Base-by-base conservation (phyloP, 2,888 invertebrate species). In the Macrophya annulata region DNA sequence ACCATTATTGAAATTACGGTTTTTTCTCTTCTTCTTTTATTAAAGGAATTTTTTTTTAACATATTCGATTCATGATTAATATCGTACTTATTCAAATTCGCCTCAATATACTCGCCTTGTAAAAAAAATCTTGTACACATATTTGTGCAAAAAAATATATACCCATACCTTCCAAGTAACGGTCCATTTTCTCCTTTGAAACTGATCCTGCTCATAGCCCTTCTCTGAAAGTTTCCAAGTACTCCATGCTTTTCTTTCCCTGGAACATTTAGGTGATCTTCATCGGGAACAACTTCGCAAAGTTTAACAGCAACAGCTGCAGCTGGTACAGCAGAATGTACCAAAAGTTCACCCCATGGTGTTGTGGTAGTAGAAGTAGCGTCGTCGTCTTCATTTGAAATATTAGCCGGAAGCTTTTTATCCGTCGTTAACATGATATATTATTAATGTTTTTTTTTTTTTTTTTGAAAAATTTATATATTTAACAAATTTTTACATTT, bases 181-280 rank as follows among this genome's bases (percentile, higher is more conserved):
- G 92, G 90, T 25, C 92, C 92, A 21, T 88, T 87, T 81, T 92
- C 92, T 6, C 90, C 90, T 74, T 89, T 90, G 85, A 92, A 91
- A 85, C 92, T 92, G 87, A 92, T 90, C 85, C 91, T 90, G 87
- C 90, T 92, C 85, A 90, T 89, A 12, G 92, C 90, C 72, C 92
- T 88, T 21, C 90, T 89, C 81, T 90, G 90, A 83, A 91, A 91
- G 45, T 84, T 90, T 45, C 88, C 88, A 15, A 91, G 86, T 62
- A 90, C 88, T 9, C 89, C 87, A 10, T 86, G 85, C 31, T 89
- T 89, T 15, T 86, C 88, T 79, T 88, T 89, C 55, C 81, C 88
- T 86, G 0, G 85, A n/a, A 71, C 68, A 48, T 65, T 37, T 1
- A 62, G 59, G 90, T 84, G 84, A 51, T 87, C 88, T 74, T 86